phyloP scores from a whole-genome alignment of 2,888 invertebrate genomes.

The Tubulanus polymorphus region DNA sequence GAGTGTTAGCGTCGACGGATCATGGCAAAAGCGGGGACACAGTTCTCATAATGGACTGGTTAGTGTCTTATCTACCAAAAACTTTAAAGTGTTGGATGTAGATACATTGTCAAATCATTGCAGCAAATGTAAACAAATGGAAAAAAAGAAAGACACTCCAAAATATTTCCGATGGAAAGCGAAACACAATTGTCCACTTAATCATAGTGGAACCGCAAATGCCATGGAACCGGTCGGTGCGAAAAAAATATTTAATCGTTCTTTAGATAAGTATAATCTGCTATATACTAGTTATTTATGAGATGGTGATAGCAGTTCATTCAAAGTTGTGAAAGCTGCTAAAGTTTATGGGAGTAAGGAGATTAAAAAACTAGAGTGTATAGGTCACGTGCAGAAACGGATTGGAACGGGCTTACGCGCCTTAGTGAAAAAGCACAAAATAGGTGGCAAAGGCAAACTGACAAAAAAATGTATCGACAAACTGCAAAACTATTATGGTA shows the following conservation, averaged over 20 bases:
- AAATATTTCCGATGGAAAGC: neutral
- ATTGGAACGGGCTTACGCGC: slow-evolving; percentile 1
- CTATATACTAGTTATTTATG: neutral
- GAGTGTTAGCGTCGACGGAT: neutral
- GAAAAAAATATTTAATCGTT: neutral
- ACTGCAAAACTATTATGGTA: slow-evolving; percentile 1
- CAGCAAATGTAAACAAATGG: neutral
- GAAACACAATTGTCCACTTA: neutral
- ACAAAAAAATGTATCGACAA: neutral
- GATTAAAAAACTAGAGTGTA: neutral
- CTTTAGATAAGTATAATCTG: neutral
- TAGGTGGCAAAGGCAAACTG: neutral
- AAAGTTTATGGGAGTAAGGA: neutral
- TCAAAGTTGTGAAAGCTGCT: neutral
- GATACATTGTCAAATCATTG: slow-evolving; percentile 1
- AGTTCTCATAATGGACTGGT: neutral
- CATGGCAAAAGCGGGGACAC: neutral
- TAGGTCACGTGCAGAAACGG: neutral
- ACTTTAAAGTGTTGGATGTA: neutral
- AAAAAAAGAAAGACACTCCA: neutral
- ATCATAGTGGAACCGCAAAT: neutral
- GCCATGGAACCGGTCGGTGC: neutral
- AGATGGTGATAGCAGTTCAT: neutral
- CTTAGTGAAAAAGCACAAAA: neutral
- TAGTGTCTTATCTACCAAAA: neutral